phyloP scores from a whole-genome alignment of 2,888 invertebrate genomes.

The Anagyrus pseudococci region DNA sequence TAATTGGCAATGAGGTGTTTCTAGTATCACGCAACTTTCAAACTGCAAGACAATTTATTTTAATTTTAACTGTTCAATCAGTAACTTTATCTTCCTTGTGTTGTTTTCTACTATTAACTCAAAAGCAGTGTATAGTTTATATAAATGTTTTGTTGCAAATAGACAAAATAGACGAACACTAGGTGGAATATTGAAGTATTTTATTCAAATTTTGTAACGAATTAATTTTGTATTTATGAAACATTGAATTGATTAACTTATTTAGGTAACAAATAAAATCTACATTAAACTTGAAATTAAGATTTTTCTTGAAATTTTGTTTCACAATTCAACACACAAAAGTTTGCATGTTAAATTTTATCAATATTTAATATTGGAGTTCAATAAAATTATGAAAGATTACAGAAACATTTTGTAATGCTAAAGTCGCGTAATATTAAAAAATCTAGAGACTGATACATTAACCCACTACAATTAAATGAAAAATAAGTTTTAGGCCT shows the following conservation, averaged over 20 bases:
- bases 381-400: slow-evolving; percentile 36
- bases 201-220: slow-evolving; percentile 22
- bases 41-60: background rate
- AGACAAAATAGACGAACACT: slow-evolving; percentile 22
- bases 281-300: slow-evolving; percentile 17
- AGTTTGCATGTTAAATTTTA: slow-evolving; percentile 34
- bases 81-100: slow-evolving; percentile 15
- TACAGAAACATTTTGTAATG: slow-evolving; percentile 46
- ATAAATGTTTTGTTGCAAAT: slow-evolving; percentile 25
- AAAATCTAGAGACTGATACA: slow-evolving; percentile 44
- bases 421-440: slow-evolving; percentile 40
- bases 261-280: slow-evolving; percentile 12
- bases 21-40: slow-evolving; percentile 9
- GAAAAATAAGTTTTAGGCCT: slow-evolving; percentile 29
- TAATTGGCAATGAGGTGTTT: slow-evolving; percentile 14
- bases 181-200: slow-evolving; percentile 18
- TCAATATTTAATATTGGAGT: slow-evolving; percentile 25
- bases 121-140: slow-evolving; percentile 20
- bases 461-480: slow-evolving; percentile 30
- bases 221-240: slow-evolving; percentile 23
- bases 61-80: slow-evolving; percentile 23
- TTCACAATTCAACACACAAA: slow-evolving; percentile 27
- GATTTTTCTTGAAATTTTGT: slow-evolving; percentile 32
- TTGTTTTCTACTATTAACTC: slow-evolving; percentile 32
- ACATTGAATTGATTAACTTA: slow-evolving; percentile 11